Conservation (phyloP, 2,113 vertebrate genomes). For the Sinocyclocheilus grahami region DNA sequence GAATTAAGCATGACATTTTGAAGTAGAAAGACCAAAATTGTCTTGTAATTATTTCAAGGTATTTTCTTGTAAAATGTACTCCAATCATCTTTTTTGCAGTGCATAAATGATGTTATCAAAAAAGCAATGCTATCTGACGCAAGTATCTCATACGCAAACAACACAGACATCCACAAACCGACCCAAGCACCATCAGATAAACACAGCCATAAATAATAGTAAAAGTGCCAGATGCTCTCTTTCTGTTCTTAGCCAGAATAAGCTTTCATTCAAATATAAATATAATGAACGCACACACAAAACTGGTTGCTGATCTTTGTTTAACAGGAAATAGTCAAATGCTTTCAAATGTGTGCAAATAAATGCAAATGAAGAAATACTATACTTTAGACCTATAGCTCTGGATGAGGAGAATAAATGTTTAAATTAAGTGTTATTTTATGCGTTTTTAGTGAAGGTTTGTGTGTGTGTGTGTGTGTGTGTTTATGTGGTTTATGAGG, state of each 20-base stretch:
- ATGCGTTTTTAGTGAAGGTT: no score
- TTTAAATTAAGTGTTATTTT: no score
- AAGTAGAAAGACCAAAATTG: no score
- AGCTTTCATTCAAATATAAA: neutral
- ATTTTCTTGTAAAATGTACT: no score
- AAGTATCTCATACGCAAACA: neutral
- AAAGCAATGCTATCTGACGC: neutral
- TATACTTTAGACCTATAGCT: no score
- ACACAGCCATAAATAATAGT: neutral
- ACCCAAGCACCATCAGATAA: neutral
- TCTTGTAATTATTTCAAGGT: no score
- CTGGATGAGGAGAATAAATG: no score
- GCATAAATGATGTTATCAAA: neutral
- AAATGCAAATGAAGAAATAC: no score
- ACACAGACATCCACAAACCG: neutral
- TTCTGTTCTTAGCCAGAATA: neutral
- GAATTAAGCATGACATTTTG: no score
- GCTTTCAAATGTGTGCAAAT: neutral
- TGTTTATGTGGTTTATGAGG: no score
- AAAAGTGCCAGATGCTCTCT: neutral
- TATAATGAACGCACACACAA: neutral
- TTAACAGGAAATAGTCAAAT: neutral
- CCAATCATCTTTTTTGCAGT: no score
- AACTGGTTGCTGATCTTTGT: neutral
- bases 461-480: no score